Evolutionary conservation across 64 coral and sea anemone genomes (phyloP).

Genomic region (Anthopleura sola): DNA sequence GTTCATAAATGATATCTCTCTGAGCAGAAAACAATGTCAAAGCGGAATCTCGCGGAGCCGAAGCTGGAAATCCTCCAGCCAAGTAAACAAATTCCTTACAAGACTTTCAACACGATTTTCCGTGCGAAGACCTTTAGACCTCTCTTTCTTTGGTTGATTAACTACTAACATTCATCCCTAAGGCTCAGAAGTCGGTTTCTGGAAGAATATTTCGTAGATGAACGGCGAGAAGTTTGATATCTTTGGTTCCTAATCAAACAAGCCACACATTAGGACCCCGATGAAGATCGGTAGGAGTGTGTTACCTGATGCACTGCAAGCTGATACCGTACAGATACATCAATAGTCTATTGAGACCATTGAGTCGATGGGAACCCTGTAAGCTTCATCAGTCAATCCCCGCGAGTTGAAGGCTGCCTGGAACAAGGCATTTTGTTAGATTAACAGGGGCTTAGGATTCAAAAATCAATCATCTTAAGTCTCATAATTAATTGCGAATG

Average conservation of each 20-base stretch:
- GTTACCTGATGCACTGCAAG: slow-evolving; percentile 5
- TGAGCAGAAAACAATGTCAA: not conserved
- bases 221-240: not conserved
- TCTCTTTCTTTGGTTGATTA: not conserved
- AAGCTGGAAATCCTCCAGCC: slow-evolving; percentile 4
- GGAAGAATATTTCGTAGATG: not conserved
- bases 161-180: not conserved
- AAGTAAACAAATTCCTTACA: not conserved
- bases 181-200: not conserved
- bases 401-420: not conserved
- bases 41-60: not conserved
- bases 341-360: not conserved
- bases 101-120: not conserved
- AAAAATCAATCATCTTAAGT: not conserved
- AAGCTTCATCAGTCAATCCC: not conserved
- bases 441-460: not conserved
- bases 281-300: not conserved
- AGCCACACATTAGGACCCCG: not conserved
- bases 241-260: not conserved
- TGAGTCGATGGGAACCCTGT: not conserved
- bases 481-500: not conserved
- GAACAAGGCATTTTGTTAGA: not conserved
- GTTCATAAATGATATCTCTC: not conserved
- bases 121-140: not conserved
- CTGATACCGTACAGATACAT: not conserved